Base-by-base conservation (phyloP, 1,140 invertebrate genomes). In the Pseudobourletiella spinata region DNA sequence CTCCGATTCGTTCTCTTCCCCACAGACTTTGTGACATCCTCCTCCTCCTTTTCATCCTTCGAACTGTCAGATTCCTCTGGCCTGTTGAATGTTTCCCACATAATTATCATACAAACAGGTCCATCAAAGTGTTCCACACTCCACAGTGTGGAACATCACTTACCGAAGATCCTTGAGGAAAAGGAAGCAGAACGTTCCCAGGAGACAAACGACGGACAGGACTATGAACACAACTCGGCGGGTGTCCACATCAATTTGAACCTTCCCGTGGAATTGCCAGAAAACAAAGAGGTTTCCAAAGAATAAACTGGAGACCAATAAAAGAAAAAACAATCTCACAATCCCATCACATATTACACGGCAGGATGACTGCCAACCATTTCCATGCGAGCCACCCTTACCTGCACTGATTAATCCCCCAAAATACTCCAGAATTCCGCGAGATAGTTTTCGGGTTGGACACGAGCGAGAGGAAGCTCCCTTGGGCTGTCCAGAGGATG, bases 231-330 rank as follows among this genome's bases (percentile, higher is more conserved):
- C 86, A 1, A 87, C 72, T 42, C 78, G 81, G 11, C 90, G 76
- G 0, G 83, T 87, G 4, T 76, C 73, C 55, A 74, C 83, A 43
- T 83, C 82, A 11, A 89, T 84, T 16, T 79, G 76, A 0, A 80
- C 74, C 75, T 85, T 80, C 52, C 86, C 87, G 80, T 86, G 83
- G 74, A 97, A 94, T 73, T 86, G 83, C 72, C 91, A 89, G 75
- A 84, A 95, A 11, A 96, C 91, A 76, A 95, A 96, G 8, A 94
- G 77, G 73, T 98, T 98, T 52, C 95, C 94, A 71, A 91, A 84
- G 72, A 97, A 86, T 74, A 95, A 83, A 71, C 92, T 90, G 81
- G 66, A 85, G n/a, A n/a, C n/a, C n/a, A n/a, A n/a, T n/a, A n/a
- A n/a, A n/a, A n/a, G n/a, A 83, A 59, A 68, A 64, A 70, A 57